phyloP scores from a whole-genome alignment of 92 coral and sea anemone species.

The Heteractis magnifica region DNA sequence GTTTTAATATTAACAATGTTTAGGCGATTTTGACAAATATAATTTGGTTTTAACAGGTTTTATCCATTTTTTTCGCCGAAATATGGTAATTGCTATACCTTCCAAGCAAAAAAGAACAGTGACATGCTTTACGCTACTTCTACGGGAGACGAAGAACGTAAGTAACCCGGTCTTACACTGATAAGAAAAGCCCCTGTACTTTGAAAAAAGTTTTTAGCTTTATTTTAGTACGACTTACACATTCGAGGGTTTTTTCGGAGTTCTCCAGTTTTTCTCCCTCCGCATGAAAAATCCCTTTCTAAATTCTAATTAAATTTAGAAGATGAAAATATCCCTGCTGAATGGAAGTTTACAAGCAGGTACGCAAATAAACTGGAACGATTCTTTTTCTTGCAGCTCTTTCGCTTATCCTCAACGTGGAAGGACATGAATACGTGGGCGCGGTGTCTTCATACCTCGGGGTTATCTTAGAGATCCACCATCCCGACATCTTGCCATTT shows the following conservation, averaged over 20 bases:
- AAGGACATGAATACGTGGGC: slow-evolving; percentile 26
- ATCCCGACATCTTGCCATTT: slow-evolving; percentile 7
- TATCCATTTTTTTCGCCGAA: not conserved
- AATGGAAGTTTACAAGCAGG: not conserved
- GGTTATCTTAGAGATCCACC: slow-evolving; percentile 5
- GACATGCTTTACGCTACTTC: not conserved
- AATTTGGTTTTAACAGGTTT: not conserved
- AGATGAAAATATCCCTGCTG: too few relatives aligned
- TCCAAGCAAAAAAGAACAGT: slow-evolving; percentile 7
- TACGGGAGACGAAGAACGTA: not conserved
- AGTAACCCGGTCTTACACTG: not conserved
- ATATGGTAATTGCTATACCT: slow-evolving; percentile 34
- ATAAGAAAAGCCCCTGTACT: not conserved
- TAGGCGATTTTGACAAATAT: not conserved
- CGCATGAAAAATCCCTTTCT: too few relatives aligned
- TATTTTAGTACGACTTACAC: too few relatives aligned
- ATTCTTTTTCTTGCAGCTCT: slow-evolving; percentile 9
- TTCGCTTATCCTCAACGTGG: slow-evolving; percentile 17
- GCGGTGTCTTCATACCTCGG: slow-evolving; percentile 14
- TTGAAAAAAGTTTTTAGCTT: not conserved
- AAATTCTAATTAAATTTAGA: too few relatives aligned
- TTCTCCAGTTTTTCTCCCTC: not conserved
- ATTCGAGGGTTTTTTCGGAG: too few relatives aligned
- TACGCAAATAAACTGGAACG: too few relatives aligned
- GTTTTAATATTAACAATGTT: not conserved